Evolutionary conservation across 2,888 invertebrate genomes (phyloP).

Genomic region (Drosophila anomelani): DNA sequence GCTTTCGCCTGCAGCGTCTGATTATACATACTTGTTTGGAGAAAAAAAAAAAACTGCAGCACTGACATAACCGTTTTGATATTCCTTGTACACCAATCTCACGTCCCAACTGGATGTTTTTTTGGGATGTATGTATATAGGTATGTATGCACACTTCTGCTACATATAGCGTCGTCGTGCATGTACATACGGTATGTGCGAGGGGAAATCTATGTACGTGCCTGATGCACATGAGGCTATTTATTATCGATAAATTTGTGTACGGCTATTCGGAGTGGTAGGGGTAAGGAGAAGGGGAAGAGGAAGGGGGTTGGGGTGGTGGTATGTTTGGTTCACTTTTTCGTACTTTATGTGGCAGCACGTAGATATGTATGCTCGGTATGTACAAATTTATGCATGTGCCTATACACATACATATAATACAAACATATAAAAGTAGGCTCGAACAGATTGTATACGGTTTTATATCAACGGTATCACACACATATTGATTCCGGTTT

Average conservation of each 20-base stretch:
- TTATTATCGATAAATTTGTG: slow-evolving; percentile 25
- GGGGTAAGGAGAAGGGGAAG: background rate
- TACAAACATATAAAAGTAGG: slow-evolving; percentile 26
- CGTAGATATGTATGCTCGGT: slow-evolving; percentile 18
- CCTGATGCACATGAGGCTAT: slow-evolving; percentile 20
- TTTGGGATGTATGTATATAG: slow-evolving; percentile 7
- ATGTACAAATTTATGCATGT: slow-evolving; percentile 20
- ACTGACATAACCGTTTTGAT: slow-evolving; percentile 24
- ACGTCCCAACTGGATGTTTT: slow-evolving; percentile 18
- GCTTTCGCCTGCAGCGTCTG: slow-evolving; percentile 23
- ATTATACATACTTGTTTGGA: slow-evolving; percentile 5
- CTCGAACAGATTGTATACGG: slow-evolving; percentile 21
- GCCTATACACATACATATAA: background rate
- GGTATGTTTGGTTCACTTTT: slow-evolving; percentile 9
- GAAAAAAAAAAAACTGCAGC: slow-evolving; percentile 11
- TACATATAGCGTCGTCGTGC: slow-evolving; percentile 1
- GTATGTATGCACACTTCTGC: slow-evolving; percentile 7
- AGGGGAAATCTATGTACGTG: slow-evolving; percentile 22
- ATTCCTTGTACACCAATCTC: slow-evolving; percentile 22
- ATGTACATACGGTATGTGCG: slow-evolving; percentile 9
- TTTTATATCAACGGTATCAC: slow-evolving; percentile 56
- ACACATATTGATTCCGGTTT: slow-evolving; percentile 69
- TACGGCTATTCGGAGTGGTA: slow-evolving; percentile 17
- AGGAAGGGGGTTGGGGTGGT: slow-evolving; percentile 1
- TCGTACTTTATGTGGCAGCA: slow-evolving; percentile 25